phyloP scores from a whole-genome alignment of 2,113 vertebrate genomes.

The Lanius ludovicianus region DNA sequence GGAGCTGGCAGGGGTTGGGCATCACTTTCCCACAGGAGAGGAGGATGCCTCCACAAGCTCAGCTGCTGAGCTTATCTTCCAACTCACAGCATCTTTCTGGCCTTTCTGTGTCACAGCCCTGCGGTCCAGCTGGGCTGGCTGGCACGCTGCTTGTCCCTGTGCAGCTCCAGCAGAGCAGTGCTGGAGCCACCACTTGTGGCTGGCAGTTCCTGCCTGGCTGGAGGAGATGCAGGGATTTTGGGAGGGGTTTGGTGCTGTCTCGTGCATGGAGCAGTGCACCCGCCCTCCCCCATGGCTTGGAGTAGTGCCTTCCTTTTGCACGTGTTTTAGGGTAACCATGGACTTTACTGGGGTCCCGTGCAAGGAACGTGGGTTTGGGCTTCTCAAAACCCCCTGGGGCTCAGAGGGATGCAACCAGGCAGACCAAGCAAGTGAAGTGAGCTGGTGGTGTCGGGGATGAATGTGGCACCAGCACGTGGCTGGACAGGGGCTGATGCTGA shows the following conservation, averaged over 20 bases:
- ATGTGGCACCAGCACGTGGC: fast-evolving
- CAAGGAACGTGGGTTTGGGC: fast-evolving
- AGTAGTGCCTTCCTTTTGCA: not conserved
- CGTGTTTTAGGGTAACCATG: fast-evolving
- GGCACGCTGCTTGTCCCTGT: not conserved
- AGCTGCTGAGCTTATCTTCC: not conserved
- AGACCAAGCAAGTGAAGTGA: not conserved
- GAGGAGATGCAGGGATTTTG: not conserved
- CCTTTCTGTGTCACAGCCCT: not conserved
- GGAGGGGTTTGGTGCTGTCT: not conserved
- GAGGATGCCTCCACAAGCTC: not conserved
- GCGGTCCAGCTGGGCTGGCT: not conserved
- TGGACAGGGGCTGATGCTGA: not conserved
- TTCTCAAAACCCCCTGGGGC: not conserved
- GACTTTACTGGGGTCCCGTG: fast-evolving
- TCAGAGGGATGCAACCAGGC: not conserved
- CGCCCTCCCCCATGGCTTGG: fast-evolving
- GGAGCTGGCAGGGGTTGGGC: not conserved
- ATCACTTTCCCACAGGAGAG: not conserved
- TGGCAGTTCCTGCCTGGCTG: not conserved
- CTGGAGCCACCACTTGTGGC: not conserved
- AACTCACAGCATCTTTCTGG: not conserved
- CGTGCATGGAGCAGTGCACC: fast-evolving
- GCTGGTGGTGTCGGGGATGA: not conserved
- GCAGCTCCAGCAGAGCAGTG: not conserved